These are phyloP conservation scores for Meteorus sp. DNA, from an alignment of 1,140 invertebrate species.

Conservation along the genomic window DNA sequence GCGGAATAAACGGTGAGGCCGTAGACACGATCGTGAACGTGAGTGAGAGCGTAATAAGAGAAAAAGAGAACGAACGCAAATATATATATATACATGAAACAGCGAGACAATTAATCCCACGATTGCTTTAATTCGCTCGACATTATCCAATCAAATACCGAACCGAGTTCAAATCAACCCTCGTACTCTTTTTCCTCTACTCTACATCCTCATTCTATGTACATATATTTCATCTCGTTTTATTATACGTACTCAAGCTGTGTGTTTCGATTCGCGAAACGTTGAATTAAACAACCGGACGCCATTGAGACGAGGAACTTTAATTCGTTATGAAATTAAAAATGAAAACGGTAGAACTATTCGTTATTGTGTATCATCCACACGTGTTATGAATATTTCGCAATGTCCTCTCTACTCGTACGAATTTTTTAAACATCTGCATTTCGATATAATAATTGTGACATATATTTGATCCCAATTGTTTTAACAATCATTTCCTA, in stretches of 20 bases:
- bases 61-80: neutral
- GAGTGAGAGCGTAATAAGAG: neutral
- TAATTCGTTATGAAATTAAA: slow-evolving; percentile 27
- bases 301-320: slow-evolving; percentile 28
- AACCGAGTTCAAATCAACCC: slow-evolving; percentile 29
- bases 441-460: too few relatives aligned
- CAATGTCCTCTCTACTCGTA: too few relatives aligned
- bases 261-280: slow-evolving; percentile 24
- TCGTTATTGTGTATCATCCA: neutral
- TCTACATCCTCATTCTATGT: neutral
- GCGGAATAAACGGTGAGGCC: slow-evolving; percentile 28
- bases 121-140: slow-evolving; percentile 48
- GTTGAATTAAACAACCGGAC: slow-evolving; percentile 42
- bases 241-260: too few relatives aligned
- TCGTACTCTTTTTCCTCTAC: neutral
- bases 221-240: slow-evolving; percentile 10
- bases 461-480: too few relatives aligned
- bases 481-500: too few relatives aligned
- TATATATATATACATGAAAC: slow-evolving; percentile 16
- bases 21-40: neutral
- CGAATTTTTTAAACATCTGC: too few relatives aligned
- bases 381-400: slow-evolving; percentile 13
- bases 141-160: slow-evolving; percentile 49
- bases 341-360: slow-evolving; percentile 11
- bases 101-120: slow-evolving; percentile 48